Conservation (phyloP, 2,888 invertebrate genomes). For the Balanococcus diminutus region DNA sequence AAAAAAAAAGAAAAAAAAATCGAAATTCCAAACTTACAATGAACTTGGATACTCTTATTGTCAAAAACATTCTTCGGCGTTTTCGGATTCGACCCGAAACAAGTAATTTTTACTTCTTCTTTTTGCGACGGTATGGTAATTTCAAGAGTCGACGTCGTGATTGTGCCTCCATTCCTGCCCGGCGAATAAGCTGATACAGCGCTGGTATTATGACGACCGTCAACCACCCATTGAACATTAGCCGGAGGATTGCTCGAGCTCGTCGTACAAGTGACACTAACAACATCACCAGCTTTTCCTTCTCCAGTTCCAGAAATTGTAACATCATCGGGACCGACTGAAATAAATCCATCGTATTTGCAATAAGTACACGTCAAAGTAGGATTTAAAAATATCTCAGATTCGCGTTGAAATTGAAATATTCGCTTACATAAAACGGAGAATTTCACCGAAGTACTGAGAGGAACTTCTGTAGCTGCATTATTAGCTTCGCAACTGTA, state of each 20-base stretch:
- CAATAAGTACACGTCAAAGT: too few relatives aligned
- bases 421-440: slow-evolving; percentile 87
- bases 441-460: slow-evolving; percentile 83
- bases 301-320: slow-evolving; percentile 85
- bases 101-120: slow-evolving; percentile 82
- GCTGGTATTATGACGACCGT: slow-evolving; percentile 75
- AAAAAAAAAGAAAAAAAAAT: background rate
- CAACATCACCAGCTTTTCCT: slow-evolving; percentile 85
- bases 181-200: slow-evolving; percentile 63
- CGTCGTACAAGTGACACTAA: slow-evolving; percentile 86
- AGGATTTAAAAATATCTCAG: too few relatives aligned
- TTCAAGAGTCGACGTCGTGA: slow-evolving; percentile 87
- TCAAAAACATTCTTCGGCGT: slow-evolving; percentile 88
- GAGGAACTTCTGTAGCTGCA: slow-evolving; percentile 81
- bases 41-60: slow-evolving; percentile 87
- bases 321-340: slow-evolving; percentile 91
- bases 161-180: slow-evolving; percentile 60
- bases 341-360: background rate
- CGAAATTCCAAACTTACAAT: slow-evolving; percentile 75
- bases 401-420: background rate
- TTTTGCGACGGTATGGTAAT: slow-evolving; percentile 79
- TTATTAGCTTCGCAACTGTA: slow-evolving; percentile 94
- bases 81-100: slow-evolving; percentile 88
- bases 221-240: slow-evolving; percentile 85
- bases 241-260: slow-evolving; percentile 89